Conservation (phyloP, 2,797 vertebrate genomes). For the Macroramphosus scolopax region DNA sequence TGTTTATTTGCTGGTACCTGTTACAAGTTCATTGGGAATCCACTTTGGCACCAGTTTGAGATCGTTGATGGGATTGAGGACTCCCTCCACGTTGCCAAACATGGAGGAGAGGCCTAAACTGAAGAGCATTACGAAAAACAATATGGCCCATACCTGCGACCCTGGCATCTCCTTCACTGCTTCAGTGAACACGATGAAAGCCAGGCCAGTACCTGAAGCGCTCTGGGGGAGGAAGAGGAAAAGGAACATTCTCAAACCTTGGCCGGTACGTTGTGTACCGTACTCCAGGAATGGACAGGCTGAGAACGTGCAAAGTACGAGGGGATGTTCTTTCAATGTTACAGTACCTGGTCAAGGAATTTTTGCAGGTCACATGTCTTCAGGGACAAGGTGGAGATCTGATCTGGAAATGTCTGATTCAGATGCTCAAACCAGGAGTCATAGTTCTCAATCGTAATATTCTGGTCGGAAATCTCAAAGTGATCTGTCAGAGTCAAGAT, state of each 20-base stretch:
- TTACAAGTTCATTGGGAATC: slow-evolving; percentile 78
- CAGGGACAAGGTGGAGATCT: slow-evolving; percentile 69
- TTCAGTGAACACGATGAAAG: slow-evolving; percentile 90
- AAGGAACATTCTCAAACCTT: slow-evolving; percentile 1
- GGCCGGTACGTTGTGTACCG: slow-evolving; percentile 8
- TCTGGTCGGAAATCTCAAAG: slow-evolving; percentile 82
- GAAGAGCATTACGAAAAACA: slow-evolving; percentile 92
- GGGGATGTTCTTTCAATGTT: neutral
- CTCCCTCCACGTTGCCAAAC: slow-evolving; percentile 88
- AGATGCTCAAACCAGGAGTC: slow-evolving; percentile 62
- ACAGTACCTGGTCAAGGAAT: slow-evolving; percentile 84
- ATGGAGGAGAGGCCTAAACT: slow-evolving; percentile 89
- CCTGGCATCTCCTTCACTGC: slow-evolving; percentile 86
- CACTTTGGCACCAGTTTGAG: slow-evolving; percentile 75
- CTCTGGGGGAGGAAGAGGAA: slow-evolving; percentile 69
- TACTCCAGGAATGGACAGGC: too few relatives aligned
- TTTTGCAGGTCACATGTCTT: slow-evolving; percentile 76
- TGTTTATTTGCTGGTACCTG: slow-evolving; percentile 72
- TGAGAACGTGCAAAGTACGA: neutral
- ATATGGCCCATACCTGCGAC: slow-evolving; percentile 85
- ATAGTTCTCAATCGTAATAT: slow-evolving; percentile 79
- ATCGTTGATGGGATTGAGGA: slow-evolving; percentile 84
- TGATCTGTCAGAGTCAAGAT: slow-evolving; percentile 80
- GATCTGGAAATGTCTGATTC: slow-evolving; percentile 59
- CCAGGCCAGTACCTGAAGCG: slow-evolving; percentile 88